A percentile compares a stretch with the other conserved stretches of the same genome.
These are phyloP conservation scores for Willisornis vidua DNA, from an alignment of 2,113 vertebrate species.

Conservation along the genomic window DNA sequence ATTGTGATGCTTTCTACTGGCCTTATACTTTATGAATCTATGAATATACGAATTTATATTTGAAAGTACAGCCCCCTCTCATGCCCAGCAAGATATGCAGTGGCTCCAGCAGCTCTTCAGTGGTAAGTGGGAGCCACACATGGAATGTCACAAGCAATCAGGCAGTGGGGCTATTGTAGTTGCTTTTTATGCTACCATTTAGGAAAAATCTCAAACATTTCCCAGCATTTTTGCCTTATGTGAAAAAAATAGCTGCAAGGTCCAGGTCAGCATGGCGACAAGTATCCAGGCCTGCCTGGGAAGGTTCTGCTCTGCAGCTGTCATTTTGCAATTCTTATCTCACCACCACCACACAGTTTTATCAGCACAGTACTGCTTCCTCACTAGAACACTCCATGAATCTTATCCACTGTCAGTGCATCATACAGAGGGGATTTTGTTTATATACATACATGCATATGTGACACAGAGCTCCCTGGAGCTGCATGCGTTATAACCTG, in stretches of 20 bases:
- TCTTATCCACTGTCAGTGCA: background rate
- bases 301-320: constrained; percentile 4
- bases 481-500: background rate
- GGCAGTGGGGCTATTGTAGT: background rate
- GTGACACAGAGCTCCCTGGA: background rate
- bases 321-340: background rate
- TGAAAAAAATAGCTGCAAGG: background rate
- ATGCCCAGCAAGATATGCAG: accelerated
- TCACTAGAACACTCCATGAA: background rate
- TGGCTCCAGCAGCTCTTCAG: background rate
- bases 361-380: background rate
- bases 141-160: background rate
- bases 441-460: background rate
- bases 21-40: background rate
- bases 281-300: background rate
- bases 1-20: background rate
- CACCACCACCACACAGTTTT: background rate
- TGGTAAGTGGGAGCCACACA: background rate
- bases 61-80: background rate
- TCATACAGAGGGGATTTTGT: background rate
- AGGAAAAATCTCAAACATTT: background rate
- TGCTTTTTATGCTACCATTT: background rate
- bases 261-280: background rate
- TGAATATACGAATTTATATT: background rate
- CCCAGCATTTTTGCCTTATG: background rate